Conservation (phyloP, 2,888 invertebrate species). For the Meta bourneti region DNA sequence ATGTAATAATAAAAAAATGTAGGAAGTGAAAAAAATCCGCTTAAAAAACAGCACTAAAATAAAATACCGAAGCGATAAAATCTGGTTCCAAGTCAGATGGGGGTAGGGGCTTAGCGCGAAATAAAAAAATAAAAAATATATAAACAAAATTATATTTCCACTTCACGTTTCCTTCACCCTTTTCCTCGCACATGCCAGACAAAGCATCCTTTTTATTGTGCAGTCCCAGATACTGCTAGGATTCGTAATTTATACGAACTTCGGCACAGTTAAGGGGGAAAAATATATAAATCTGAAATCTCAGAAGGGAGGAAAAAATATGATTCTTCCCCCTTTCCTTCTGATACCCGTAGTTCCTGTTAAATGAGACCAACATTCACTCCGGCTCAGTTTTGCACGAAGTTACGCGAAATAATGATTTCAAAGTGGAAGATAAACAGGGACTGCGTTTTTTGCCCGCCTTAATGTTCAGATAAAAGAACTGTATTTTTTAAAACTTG, state of each 20-base stretch:
- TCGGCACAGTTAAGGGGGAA: conserved; percentile 35
- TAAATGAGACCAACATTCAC: conserved; percentile 9
- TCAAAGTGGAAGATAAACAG: conserved; percentile 49
- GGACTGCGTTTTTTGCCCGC: background rate
- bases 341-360: conserved; percentile 10
- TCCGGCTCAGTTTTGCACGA: background rate
- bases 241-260: conserved; percentile 63
- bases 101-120: conserved; percentile 23
- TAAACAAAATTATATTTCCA: conserved; percentile 48
- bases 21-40: conserved; percentile 1
- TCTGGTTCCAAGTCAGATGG: conserved; percentile 51
- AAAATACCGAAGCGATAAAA: conserved; percentile 58
- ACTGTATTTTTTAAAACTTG: background rate
- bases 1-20: conserved; percentile 46
- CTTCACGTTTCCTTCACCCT: conserved; percentile 18
- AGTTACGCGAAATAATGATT: conserved; percentile 54
- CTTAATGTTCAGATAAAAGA: background rate
- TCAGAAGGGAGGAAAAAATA: background rate
- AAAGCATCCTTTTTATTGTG: conserved; percentile 55
- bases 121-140: conserved; percentile 17
- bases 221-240: background rate
- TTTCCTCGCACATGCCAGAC: conserved; percentile 29
- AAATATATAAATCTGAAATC: conserved; percentile 14
- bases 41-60: conserved; percentile 29
- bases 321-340: background rate